Evolutionary conservation across 2,797 vertebrate genomes (phyloP).

Genomic region (Sebastes hubbsi): DNA sequence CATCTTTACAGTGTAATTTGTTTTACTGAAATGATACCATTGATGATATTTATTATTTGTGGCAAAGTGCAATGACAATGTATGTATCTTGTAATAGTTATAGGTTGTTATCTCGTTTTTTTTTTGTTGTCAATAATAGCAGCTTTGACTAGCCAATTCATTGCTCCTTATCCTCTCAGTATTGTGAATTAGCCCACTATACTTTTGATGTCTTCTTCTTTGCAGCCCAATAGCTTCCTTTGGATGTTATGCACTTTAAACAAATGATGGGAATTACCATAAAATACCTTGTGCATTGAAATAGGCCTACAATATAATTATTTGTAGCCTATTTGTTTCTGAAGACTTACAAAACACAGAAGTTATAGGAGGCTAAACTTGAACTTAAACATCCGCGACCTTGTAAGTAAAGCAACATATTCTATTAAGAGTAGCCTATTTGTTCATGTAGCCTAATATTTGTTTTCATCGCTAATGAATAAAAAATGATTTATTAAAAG

Average conservation of each 20-base stretch:
- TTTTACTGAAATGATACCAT: slow-evolving; percentile 74
- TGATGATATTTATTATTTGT: slow-evolving; percentile 84
- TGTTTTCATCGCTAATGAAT: slow-evolving; percentile 71
- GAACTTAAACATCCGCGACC: slow-evolving; percentile 14
- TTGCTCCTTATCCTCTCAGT: slow-evolving; percentile 72
- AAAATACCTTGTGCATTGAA: slow-evolving; percentile 69
- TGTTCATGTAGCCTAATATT: slow-evolving; percentile 63
- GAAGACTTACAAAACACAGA: slow-evolving; percentile 37
- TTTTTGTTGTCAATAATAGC: slow-evolving; percentile 71
- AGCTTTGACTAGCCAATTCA: slow-evolving; percentile 67
- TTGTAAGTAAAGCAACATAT: slow-evolving; percentile 56
- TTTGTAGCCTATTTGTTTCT: slow-evolving; percentile 39
- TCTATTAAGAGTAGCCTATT: slow-evolving; percentile 65
- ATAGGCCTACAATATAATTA: slow-evolving; percentile 53
- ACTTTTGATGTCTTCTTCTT: slow-evolving; percentile 72
- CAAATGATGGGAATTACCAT: slow-evolving; percentile 64
- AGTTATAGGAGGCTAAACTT: slow-evolving; percentile 37
- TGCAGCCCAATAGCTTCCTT: slow-evolving; percentile 67
- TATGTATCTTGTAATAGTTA: slow-evolving; percentile 86
- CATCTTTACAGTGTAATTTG: slow-evolving; percentile 61
- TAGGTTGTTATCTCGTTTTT: slow-evolving; percentile 71
- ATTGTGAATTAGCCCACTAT: slow-evolving; percentile 63
- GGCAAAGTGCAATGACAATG: slow-evolving; percentile 96
- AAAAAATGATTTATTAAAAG: slow-evolving; percentile 71
- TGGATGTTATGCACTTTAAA: slow-evolving; percentile 96